Conservation (phyloP, 2,113 vertebrate species). For the Elaphurus davidianus region DNA sequence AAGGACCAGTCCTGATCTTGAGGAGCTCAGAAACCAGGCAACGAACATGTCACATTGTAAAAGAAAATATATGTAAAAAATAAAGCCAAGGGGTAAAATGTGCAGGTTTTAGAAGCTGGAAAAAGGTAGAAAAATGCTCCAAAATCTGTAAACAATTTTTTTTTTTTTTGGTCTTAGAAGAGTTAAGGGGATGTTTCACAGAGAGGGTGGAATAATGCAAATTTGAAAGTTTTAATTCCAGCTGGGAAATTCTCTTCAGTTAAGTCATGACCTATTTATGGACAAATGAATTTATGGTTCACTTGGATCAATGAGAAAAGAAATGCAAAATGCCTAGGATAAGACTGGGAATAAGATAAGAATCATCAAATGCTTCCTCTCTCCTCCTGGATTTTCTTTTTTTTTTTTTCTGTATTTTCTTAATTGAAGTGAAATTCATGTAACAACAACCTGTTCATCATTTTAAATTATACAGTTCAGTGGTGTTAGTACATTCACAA, state of each 20-base stretch:
- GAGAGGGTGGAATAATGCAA: background rate
- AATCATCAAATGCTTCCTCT: background rate
- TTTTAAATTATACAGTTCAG: background rate
- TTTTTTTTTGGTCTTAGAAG: background rate
- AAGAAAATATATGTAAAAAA: conserved; percentile 21
- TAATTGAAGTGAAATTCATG: background rate
- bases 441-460: background rate
- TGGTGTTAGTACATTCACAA: background rate
- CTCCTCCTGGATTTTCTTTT: background rate
- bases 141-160: background rate
- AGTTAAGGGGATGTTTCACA: background rate
- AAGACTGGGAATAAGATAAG: background rate
- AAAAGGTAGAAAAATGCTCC: background rate
- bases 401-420: background rate
- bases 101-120: background rate
- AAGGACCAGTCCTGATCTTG: background rate
- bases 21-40: background rate
- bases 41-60: background rate
- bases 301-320: background rate
- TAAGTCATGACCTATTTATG: background rate
- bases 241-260: background rate
- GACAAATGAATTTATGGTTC: background rate
- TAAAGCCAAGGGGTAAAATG: background rate
- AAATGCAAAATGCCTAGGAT: background rate
- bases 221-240: background rate